Evolutionary conservation across 1,140 invertebrate species (phyloP).

Genomic region (Eumeta japonica): DNA sequence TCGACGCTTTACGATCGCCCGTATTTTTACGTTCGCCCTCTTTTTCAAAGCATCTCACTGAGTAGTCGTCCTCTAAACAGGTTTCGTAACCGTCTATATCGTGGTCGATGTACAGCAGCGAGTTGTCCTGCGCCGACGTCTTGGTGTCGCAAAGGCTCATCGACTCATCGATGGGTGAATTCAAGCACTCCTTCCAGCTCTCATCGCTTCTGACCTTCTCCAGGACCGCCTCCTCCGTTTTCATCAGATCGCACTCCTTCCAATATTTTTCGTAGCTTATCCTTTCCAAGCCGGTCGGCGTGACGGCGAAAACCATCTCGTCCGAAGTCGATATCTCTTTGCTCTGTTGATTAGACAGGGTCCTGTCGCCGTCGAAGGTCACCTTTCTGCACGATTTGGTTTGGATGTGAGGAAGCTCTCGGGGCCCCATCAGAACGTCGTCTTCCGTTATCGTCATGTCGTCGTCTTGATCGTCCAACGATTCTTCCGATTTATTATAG

Average conservation of each 20-base stretch:
- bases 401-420: constrained; percentile 35
- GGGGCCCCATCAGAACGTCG: constrained; percentile 33
- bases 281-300: constrained; percentile 51
- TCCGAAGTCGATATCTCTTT: constrained; percentile 55
- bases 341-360: constrained; percentile 45
- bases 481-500: constrained; percentile 46
- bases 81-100: constrained; percentile 56
- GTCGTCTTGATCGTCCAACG: constrained; percentile 47
- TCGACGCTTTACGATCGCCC: constrained; percentile 17
- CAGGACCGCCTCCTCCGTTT: constrained; percentile 14
- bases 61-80: constrained; percentile 51
- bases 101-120: constrained; percentile 48
- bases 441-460: constrained; percentile 57
- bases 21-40: constrained; percentile 45
- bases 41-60: constrained; percentile 37
- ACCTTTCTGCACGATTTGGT: constrained; percentile 37
- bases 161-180: constrained; percentile 29
- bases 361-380: constrained; percentile 19
- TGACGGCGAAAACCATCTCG: constrained; percentile 56
- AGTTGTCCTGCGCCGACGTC: constrained; percentile 39
- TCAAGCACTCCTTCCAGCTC: constrained; percentile 45
- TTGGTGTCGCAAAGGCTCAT: constrained; percentile 31
- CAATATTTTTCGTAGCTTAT: constrained; percentile 54
- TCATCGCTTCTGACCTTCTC: constrained; percentile 44
- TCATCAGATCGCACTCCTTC: constrained; percentile 31